A percentile compares a stretch with the other conserved stretches of the same genome.
Evolutionary conservation across 2,888 invertebrate genomes (phyloP).

Genomic region (Tryphoninae sp.): DNA sequence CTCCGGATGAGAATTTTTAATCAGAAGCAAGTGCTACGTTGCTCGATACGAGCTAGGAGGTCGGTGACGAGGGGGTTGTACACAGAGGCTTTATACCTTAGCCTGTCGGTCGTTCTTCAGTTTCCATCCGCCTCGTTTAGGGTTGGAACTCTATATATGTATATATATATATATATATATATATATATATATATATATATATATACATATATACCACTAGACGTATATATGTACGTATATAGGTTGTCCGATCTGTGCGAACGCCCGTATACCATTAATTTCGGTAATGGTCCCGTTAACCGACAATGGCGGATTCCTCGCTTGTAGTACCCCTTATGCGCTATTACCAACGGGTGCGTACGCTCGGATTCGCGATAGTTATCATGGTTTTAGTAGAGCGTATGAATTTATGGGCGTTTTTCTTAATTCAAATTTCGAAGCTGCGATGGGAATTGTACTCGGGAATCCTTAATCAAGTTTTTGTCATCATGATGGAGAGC

Average conservation of each 20-base stretch:
- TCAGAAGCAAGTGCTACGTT: conserved; percentile 51
- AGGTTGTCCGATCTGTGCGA: not conserved
- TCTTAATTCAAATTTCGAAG: not conserved
- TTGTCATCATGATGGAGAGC: not conserved
- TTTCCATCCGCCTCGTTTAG: conserved; percentile 1
- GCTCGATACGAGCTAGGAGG: conserved; percentile 34
- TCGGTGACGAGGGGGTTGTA: conserved; percentile 13
- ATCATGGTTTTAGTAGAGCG: not conserved
- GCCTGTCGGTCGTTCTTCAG: conserved; percentile 17
- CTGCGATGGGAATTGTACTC: not conserved
- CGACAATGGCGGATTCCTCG: conserved; percentile 22
- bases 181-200: not conserved
- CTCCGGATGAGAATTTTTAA: conserved; percentile 58
- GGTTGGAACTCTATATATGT: not conserved
- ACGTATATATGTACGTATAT: not conserved
- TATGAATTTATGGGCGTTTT: no score
- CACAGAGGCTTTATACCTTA: conserved; percentile 17
- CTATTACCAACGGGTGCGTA: not conserved
- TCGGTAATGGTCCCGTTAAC: conserved; percentile 43
- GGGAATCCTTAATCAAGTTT: not conserved
- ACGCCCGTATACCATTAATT: conserved; percentile 27
- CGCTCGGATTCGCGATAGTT: not conserved
- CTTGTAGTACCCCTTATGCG: not conserved
- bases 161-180: not conserved
- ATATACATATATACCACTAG: not conserved